Evolutionary conservation across 2,888 invertebrate species (phyloP).

Genomic region (Spodoptera littoralis): DNA sequence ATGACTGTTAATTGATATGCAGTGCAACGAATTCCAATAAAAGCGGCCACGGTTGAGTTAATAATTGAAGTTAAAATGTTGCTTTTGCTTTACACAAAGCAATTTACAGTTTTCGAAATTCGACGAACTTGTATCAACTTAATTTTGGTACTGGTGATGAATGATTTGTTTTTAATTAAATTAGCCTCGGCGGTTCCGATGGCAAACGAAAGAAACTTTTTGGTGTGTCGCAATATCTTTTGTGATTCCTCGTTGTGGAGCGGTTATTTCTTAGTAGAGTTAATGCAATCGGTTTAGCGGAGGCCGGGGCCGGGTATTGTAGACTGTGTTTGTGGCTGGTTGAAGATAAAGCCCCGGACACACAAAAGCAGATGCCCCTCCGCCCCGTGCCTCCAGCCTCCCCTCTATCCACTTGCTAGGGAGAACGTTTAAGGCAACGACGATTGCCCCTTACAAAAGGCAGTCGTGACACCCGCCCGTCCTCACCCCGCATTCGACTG

Average conservation of each 20-base stretch:
- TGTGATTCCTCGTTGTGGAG: constrained; percentile 49
- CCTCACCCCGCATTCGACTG: constrained; percentile 67
- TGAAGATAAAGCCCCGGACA: constrained; percentile 76
- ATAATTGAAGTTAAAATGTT: constrained; percentile 22
- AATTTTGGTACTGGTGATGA: constrained; percentile 45
- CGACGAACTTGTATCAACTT: constrained; percentile 59
- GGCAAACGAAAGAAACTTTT: constrained; percentile 50
- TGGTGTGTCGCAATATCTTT: constrained; percentile 58
- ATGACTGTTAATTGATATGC: neutral
- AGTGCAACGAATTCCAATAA: constrained; percentile 6
- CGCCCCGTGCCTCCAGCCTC: constrained; percentile 54
- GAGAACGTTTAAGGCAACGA: constrained; percentile 79
- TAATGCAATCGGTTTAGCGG: constrained; percentile 77
- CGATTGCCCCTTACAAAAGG: constrained; percentile 83
- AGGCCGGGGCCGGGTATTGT: constrained; percentile 60
- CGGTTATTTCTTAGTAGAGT: constrained; percentile 65
- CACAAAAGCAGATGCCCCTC: constrained; percentile 76
- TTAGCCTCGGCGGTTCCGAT: constrained; percentile 36
- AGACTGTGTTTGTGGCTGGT: constrained; percentile 72
- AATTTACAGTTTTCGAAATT: constrained; percentile 49
- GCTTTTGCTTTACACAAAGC: constrained; percentile 21
- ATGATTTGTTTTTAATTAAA: constrained; percentile 56
- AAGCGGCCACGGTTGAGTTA: neutral
- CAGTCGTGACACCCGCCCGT: constrained; percentile 51
- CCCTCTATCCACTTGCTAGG: constrained; percentile 59